phyloP scores from a whole-genome alignment of 2,113 vertebrate genomes.

The Copsychus sechellarum region DNA sequence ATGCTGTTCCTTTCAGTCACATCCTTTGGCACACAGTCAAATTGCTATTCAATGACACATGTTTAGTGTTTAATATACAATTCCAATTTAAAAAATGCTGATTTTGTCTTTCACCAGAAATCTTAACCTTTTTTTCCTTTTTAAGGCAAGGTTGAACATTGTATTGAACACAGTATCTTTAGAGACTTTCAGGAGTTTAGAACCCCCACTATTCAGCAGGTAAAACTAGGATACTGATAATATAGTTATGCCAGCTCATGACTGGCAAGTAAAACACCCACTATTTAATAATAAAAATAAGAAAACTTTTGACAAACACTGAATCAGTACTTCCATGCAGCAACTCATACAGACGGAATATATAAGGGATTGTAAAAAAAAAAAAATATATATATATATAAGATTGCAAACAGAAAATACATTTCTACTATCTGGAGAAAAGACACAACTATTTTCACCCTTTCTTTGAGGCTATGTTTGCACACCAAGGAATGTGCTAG shows the following conservation, averaged over 20 bases:
- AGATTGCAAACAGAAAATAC: background rate
- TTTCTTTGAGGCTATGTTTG: conserved; percentile 29
- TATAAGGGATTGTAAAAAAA: background rate
- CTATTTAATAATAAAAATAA: background rate
- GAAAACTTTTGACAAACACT: background rate
- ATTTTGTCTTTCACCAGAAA: background rate
- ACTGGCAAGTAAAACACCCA: background rate
- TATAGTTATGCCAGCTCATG: background rate
- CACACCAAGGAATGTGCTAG: conserved; percentile 54
- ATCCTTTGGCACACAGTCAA: background rate
- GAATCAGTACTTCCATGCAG: background rate
- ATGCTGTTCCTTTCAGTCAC: background rate
- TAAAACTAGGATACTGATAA: background rate
- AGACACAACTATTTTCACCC: conserved; percentile 25
- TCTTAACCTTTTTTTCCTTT: background rate
- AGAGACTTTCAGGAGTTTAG: background rate
- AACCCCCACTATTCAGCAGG: background rate
- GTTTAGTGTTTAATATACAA: background rate
- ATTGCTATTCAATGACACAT: background rate
- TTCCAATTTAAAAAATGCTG: background rate
- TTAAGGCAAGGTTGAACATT: background rate
- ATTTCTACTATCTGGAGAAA: conserved; percentile 2
- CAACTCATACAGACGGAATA: background rate
- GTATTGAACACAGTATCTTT: background rate
- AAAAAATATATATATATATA: too few relatives aligned